Conservation (phyloP, 2,888 invertebrate genomes). For the Agelastica alni region DNA sequence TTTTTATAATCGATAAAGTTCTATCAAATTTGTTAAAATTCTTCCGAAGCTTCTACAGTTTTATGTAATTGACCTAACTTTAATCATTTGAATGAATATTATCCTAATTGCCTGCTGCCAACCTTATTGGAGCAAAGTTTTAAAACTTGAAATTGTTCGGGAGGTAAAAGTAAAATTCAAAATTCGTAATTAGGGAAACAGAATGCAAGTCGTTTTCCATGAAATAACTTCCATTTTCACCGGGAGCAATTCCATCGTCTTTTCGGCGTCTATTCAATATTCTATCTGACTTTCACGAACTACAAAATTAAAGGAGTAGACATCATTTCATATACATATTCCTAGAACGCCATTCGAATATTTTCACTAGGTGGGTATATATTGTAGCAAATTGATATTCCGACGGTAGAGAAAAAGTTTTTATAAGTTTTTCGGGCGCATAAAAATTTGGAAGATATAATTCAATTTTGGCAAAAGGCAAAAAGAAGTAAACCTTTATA, state of each 20-base stretch:
- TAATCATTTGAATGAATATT: no score
- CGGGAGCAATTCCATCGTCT: constrained; percentile 17
- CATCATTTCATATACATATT: constrained; percentile 26
- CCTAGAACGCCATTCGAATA: constrained; percentile 21
- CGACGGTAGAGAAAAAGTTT: constrained; percentile 21
- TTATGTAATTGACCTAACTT: no score
- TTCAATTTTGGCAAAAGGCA: constrained; percentile 15
- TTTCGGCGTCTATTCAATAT: constrained; percentile 22
- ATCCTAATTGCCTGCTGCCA: no score
- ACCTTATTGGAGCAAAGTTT: no score
- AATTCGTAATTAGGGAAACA: constrained; percentile 14
- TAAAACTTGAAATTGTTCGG: neutral
- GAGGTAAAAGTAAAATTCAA: constrained; percentile 5
- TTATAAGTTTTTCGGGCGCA: constrained; percentile 23
- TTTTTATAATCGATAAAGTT: no score
- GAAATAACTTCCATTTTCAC: constrained; percentile 19
- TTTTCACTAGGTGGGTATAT: constrained; percentile 18
- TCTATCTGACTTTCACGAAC: constrained; percentile 25
- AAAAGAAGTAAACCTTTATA: constrained; percentile 8
- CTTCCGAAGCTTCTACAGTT: no score
- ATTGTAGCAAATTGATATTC: constrained; percentile 25
- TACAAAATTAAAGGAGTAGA: constrained; percentile 26
- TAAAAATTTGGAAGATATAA: constrained; percentile 23
- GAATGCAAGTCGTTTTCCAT: constrained; percentile 17
- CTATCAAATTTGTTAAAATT: no score